Percentiles rank a stretch among this genome's conserved stretches.
phyloP scores from a whole-genome alignment of 1,140 invertebrate genomes.

The Hirudo medicinalis region DNA sequence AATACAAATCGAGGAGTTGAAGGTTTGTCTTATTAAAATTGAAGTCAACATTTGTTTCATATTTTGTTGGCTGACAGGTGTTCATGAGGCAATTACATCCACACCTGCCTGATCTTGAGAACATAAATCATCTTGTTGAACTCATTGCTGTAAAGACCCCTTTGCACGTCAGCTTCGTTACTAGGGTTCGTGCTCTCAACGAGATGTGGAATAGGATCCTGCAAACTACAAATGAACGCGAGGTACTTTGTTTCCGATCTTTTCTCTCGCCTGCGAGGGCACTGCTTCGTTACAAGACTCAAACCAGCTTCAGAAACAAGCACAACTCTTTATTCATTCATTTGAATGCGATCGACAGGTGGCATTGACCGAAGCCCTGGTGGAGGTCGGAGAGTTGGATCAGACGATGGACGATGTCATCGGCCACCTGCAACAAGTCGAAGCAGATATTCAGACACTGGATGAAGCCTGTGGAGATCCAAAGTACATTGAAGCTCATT shows the following conservation, averaged over 20 bases:
- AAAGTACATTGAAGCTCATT: slow-evolving; percentile 86
- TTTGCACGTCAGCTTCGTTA: slow-evolving; percentile 60
- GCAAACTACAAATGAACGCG: not conserved
- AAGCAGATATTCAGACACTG: slow-evolving; percentile 47
- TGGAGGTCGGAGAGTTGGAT: slow-evolving; percentile 88
- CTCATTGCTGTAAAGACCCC: slow-evolving; percentile 35
- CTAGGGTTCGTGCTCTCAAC: slow-evolving; percentile 77
- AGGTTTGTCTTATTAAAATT: slow-evolving; percentile 37
- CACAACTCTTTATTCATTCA: too few species aligned
- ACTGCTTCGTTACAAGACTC: too few species aligned
- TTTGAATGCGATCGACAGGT: not conserved
- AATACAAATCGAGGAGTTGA: slow-evolving; percentile 78
- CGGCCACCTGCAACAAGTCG: slow-evolving; percentile 40
- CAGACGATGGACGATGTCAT: slow-evolving; percentile 82
- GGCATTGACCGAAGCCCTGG: slow-evolving; percentile 66
- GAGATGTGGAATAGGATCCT: slow-evolving; percentile 73
- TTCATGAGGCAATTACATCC: slow-evolving; percentile 35
- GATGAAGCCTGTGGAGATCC: slow-evolving; percentile 73
- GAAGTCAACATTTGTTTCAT: not conserved
- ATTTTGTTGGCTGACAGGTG: slow-evolving; percentile 25
- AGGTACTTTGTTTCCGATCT: not conserved
- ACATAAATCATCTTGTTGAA: slow-evolving; percentile 34
- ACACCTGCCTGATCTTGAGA: slow-evolving; percentile 28
- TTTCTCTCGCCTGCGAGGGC: too few species aligned
- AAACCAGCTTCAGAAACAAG: too few species aligned